Base-by-base conservation (phyloP, 2,888 invertebrate genomes). In the Rhorus exstirpatorius region DNA sequence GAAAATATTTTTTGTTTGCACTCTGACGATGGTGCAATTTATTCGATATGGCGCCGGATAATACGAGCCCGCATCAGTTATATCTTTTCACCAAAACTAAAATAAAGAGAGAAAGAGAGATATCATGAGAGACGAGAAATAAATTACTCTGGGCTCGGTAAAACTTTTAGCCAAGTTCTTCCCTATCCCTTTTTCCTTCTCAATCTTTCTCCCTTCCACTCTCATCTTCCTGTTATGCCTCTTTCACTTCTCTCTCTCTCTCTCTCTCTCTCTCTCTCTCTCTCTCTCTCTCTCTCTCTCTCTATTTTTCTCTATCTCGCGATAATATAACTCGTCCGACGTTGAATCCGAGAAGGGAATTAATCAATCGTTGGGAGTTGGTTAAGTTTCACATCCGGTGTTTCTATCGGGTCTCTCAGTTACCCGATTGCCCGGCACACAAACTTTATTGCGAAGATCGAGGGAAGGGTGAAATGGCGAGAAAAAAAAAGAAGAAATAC, bases 381-480 rank as follows among this genome's bases (percentile, higher is more conserved):
- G 82, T 82, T 79, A 82, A 82, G 82, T 75, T 82, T 82, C 79
- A 70, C 82, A 82, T 82, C 82, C 82, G 82, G 75, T 63, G 49
- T 79, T 79, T 65, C 79, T 58, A 82, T 75, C 82, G 75, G 63
- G 19, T 75, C 71, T 63, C 71, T 75, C 75, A 65, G 79, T 71
- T 75, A 70, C 82, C 70, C 82, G 70, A 82, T 82, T 79, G 63
- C 79, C 74, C 75, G 70, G 68, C 65, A 31, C 70, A 75, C 63
- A 75, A 82, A 79, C 75, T 82, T 78, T 82, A 63, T 70, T 75
- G 49, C 78, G 14, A 78, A 49, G 68, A 78, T 63, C 68, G 78
- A 51, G 19, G 24, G 58, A 38, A 38, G 31, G 60, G 49, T 44
- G 31, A 60, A 67, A 68, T 61, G 31, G 19, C 6, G n/a, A 12